Percentiles rank a stretch among this genome's conserved stretches.
These are phyloP conservation scores for Tipula confusa DNA, from an alignment of 2,888 invertebrate species.

Conservation along the genomic window DNA sequence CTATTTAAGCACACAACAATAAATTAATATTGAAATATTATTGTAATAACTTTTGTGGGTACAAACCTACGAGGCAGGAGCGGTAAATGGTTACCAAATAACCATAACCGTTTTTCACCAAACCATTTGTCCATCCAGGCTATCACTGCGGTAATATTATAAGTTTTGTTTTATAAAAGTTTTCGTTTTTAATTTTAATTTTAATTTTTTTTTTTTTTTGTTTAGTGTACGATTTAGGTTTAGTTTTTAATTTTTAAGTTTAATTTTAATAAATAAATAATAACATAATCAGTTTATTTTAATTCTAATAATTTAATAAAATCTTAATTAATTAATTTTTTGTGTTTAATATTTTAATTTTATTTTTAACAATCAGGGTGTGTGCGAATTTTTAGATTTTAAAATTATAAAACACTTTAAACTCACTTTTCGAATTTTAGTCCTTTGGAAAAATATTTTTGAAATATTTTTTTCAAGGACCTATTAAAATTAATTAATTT, in stretches of 20 bases:
- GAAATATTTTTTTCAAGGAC: not conserved
- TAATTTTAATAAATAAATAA: not conserved
- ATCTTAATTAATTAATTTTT: not conserved
- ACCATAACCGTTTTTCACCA: conserved; percentile 85
- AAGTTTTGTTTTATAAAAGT: not conserved
- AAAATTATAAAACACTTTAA: not conserved
- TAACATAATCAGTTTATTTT: not conserved
- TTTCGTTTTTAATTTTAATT: too few relatives aligned
- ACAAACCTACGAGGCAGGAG: conserved; percentile 72
- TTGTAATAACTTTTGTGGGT: too few relatives aligned
- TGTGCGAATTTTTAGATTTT: not conserved
- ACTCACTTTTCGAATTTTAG: not conserved
- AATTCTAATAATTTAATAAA: not conserved
- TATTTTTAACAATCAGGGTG: not conserved
- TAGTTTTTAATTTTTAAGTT: not conserved
- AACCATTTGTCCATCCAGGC: conserved; percentile 87
- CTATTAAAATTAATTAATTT: not conserved
- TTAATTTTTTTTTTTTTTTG: too few relatives aligned
- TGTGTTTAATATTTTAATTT: not conserved
- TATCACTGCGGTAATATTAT: conserved; percentile 27
- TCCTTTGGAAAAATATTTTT: too few relatives aligned
- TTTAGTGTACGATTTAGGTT: not conserved
- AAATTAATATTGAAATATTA: not conserved
- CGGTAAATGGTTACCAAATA: conserved; percentile 84
- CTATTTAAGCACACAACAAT: not conserved